Evolutionary conservation across 2,797 vertebrate species (phyloP).

Genomic region (Sarcophilus harrisii): DNA sequence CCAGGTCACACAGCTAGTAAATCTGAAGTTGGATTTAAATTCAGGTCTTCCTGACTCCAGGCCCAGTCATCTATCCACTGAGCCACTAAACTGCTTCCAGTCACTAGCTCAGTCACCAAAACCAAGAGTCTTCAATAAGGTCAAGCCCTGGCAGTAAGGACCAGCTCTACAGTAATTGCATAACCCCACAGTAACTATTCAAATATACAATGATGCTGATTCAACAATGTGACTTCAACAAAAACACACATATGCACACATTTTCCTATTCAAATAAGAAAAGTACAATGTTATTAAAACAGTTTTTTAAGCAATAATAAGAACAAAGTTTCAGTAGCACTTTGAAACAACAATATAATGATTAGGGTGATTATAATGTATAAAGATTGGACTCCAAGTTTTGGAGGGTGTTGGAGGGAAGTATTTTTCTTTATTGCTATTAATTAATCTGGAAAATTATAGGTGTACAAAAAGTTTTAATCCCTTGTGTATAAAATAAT

Average conservation of each 20-base stretch:
- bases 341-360: not conserved
- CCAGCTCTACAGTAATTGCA: not conserved
- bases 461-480: not conserved
- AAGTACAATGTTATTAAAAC: not conserved
- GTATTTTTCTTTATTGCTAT: not conserved
- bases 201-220: not conserved
- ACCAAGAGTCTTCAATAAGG: not conserved
- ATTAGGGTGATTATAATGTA: not conserved
- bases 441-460: not conserved
- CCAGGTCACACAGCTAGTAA: not conserved
- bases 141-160: not conserved
- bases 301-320: not conserved
- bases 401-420: not conserved
- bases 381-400: not conserved
- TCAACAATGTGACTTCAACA: not conserved
- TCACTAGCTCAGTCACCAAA: not conserved
- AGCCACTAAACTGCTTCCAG: not conserved
- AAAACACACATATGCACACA: not conserved
- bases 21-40: not conserved
- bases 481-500: not conserved
- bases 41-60: not conserved
- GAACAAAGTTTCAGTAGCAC: not conserved
- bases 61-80: not conserved
- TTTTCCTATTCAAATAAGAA: not conserved
- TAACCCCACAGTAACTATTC: not conserved